Percentiles rank a stretch among this genome's conserved stretches.
These are phyloP conservation scores for Agrotis exclamationis DNA, from an alignment of 2,888 invertebrate species.

Conservation along the genomic window DNA sequence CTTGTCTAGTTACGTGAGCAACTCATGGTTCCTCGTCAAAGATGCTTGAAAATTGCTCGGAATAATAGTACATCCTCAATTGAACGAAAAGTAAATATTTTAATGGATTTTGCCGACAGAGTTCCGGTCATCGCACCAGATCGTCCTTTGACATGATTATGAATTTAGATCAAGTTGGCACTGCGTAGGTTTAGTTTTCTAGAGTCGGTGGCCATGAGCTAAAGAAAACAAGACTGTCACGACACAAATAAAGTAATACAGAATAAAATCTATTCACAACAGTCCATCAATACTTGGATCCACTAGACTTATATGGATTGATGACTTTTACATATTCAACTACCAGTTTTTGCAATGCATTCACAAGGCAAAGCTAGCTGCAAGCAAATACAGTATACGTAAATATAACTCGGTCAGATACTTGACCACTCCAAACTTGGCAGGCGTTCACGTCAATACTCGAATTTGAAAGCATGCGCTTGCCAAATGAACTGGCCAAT, in stretches of 20 bases:
- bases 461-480: slow-evolving; percentile 67
- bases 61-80: no score
- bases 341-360: slow-evolving; percentile 32
- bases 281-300: not conserved
- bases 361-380: slow-evolving; percentile 23
- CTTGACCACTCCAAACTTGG: slow-evolving; percentile 71
- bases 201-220: not conserved
- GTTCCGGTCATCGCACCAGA: not conserved
- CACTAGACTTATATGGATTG: not conserved
- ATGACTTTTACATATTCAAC: slow-evolving; percentile 12
- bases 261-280: not conserved
- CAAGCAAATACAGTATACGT: slow-evolving; percentile 52
- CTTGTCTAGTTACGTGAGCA: slow-evolving; percentile 33
- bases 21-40: not conserved
- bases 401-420: slow-evolving; percentile 65
- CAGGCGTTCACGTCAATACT: slow-evolving; percentile 69
- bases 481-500: slow-evolving; percentile 74
- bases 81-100: not conserved
- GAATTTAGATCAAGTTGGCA: not conserved
- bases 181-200: not conserved
- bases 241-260: not conserved
- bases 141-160: not conserved
- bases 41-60: not conserved
- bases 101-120: not conserved
- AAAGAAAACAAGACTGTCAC: not conserved